phyloP scores from a whole-genome alignment of 2,113 vertebrate genomes.

The Petrocephalus zakoni region DNA sequence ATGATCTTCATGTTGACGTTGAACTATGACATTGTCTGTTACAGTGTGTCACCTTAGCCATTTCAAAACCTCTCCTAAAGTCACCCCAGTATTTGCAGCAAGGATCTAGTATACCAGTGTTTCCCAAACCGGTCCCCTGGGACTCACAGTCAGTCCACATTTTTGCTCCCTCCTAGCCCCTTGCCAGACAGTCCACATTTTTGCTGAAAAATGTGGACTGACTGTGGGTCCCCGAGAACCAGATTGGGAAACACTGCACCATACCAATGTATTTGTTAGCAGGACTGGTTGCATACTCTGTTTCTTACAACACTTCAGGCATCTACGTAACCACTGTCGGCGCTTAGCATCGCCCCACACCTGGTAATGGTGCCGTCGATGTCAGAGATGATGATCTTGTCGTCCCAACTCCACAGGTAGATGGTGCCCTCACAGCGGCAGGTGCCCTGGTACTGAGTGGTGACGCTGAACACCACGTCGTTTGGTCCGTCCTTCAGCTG shows the following conservation, averaged over 20 bases:
- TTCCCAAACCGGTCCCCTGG: not conserved
- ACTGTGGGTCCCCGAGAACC: not conserved
- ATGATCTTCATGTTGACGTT: not conserved
- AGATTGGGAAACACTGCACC: not conserved
- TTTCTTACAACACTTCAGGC: not conserved
- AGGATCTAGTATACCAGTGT: not conserved
- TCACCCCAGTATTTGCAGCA: not conserved
- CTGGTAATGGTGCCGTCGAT: constrained; percentile 97
- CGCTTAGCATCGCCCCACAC: constrained; percentile 46
- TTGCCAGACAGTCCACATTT: not conserved
- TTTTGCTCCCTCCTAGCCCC: no score
- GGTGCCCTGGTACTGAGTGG: constrained; percentile 95
- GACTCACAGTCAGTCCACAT: not conserved
- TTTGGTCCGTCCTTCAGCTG: constrained; percentile 90
- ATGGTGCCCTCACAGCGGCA: constrained; percentile 94
- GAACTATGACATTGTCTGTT: not conserved
- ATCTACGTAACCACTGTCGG: not conserved
- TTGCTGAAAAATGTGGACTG: not conserved
- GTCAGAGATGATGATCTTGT: constrained; percentile 93
- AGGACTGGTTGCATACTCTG: not conserved
- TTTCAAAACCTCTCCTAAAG: not conserved
- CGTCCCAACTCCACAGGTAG: constrained; percentile 96
- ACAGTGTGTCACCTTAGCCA: not conserved
- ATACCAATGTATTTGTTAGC: not conserved
- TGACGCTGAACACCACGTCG: constrained; percentile 88